A percentile compares a stretch with the other conserved stretches of the same genome.
phyloP scores from a whole-genome alignment of 35 echinoderm and acorn worm genomes.

The Stichopus chloronotus region DNA sequence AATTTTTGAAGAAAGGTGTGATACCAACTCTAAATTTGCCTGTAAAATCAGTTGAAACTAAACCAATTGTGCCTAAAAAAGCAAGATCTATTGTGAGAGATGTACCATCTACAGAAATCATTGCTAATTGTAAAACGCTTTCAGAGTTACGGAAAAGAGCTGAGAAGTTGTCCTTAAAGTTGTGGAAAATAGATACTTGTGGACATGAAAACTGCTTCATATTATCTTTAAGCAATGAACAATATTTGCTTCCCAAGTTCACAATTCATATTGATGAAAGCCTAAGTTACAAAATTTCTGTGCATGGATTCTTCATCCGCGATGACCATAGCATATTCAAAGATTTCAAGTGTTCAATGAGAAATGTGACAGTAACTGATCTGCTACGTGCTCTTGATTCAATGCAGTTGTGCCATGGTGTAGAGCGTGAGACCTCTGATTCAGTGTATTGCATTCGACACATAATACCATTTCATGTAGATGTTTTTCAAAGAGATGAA shows the following conservation, averaged over 20 bases:
- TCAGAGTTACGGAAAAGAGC: constrained; percentile 9
- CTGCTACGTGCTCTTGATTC: constrained; percentile 15
- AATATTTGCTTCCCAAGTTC: constrained; percentile 17
- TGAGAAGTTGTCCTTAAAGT: not conserved
- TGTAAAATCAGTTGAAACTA: not conserved
- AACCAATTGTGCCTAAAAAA: not conserved
- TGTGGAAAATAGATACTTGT: not conserved
- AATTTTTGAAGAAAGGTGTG: constrained; percentile 25
- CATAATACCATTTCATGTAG: constrained; percentile 18
- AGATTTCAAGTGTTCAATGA: constrained; percentile 16
- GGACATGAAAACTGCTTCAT: not conserved
- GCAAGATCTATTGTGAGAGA: not conserved
- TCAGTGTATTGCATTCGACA: not conserved
- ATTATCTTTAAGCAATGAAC: not conserved
- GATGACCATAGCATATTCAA: not conserved
- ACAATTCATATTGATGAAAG: not conserved
- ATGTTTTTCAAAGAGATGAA: constrained; percentile 25
- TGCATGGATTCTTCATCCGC: not conserved
- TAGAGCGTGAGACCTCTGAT: not conserved
- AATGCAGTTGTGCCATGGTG: constrained; percentile 18
- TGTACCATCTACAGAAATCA: not conserved
- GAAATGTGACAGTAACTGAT: constrained; percentile 20
- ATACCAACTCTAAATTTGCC: constrained; percentile 19
- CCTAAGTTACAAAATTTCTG: constrained; percentile 19
- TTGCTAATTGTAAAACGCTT: not conserved